These are phyloP conservation scores for Rhinatrema bivittatum DNA, from an alignment of 2,797 vertebrate species.

Conservation along the genomic window DNA sequence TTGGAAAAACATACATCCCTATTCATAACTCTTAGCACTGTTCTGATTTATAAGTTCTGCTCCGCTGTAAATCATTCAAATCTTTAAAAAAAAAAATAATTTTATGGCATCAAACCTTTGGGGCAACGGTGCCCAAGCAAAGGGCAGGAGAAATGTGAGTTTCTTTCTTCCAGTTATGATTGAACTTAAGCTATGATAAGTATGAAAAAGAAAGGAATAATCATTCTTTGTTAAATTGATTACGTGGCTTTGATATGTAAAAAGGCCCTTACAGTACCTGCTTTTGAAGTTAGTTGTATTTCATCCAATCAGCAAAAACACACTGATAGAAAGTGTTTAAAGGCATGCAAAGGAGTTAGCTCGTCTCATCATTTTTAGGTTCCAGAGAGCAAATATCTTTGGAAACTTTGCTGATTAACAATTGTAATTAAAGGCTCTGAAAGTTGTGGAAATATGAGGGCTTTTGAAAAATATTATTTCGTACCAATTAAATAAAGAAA, in stretches of 20 bases:
- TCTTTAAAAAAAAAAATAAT: constrained; percentile 62
- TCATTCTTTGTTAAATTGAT: constrained; percentile 21
- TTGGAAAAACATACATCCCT: constrained; percentile 85
- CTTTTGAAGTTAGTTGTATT: too few species aligned
- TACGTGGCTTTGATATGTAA: constrained; percentile 24
- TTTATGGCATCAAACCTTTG: constrained; percentile 53
- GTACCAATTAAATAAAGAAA: too few species aligned
- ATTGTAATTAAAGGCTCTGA: too few species aligned
- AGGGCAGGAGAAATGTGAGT: constrained; percentile 49
- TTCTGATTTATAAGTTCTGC: constrained; percentile 78
- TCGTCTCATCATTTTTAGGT: too few species aligned
- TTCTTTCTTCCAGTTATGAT: constrained; percentile 51
- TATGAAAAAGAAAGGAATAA: constrained; percentile 23
- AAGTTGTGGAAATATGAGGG: too few species aligned
- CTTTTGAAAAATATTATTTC: too few species aligned
- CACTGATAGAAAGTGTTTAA: too few species aligned
- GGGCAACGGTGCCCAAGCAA: constrained; percentile 53
- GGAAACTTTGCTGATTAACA: too few species aligned
- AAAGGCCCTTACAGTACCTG: too few species aligned
- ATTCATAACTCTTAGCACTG: constrained; percentile 78
- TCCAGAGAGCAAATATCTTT: too few species aligned
- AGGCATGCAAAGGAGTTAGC: too few species aligned
- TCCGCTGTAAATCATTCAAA: constrained; percentile 63
- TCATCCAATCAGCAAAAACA: too few species aligned
- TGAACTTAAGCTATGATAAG: constrained; percentile 17